phyloP scores from a whole-genome alignment of 1,140 invertebrate genomes.

The Berghia stephanieae region DNA sequence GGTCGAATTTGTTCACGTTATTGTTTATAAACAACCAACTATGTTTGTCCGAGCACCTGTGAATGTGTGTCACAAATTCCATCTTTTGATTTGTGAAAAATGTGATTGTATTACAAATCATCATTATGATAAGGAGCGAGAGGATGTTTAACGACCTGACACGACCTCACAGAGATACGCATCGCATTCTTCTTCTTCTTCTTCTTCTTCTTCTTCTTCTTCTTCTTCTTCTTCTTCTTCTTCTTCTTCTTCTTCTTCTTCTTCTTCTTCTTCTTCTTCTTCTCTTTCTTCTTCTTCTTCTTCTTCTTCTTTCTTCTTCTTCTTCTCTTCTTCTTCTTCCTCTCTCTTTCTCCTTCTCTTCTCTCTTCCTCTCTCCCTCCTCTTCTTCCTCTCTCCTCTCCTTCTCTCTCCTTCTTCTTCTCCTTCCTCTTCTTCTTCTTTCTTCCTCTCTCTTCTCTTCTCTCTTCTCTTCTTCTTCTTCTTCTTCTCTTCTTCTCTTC shows the following conservation, averaged over 20 bases:
- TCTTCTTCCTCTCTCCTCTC: neutral
- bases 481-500: neutral
- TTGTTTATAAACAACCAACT: too few relatives aligned
- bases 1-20: too few relatives aligned
- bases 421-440: neutral
- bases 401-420: neutral
- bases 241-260: neutral
- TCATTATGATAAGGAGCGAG: too few relatives aligned
- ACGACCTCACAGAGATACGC: neutral
- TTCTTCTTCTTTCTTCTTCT: neutral
- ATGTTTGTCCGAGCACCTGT: too few relatives aligned
- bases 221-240: neutral
- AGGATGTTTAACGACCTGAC: too few relatives aligned
- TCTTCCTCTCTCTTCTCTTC: neutral
- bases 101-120: too few relatives aligned
- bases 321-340: neutral
- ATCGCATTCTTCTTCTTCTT: neutral
- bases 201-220: constrained; percentile 21
- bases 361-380: neutral
- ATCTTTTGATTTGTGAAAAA: too few relatives aligned
- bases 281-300: neutral
- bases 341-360: neutral
- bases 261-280: neutral
- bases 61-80: too few relatives aligned
- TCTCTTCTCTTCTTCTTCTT: constrained; percentile 17